Evolutionary conservation across 2,113 vertebrate genomes (phyloP).

Genomic region (Jaculus jaculus): DNA sequence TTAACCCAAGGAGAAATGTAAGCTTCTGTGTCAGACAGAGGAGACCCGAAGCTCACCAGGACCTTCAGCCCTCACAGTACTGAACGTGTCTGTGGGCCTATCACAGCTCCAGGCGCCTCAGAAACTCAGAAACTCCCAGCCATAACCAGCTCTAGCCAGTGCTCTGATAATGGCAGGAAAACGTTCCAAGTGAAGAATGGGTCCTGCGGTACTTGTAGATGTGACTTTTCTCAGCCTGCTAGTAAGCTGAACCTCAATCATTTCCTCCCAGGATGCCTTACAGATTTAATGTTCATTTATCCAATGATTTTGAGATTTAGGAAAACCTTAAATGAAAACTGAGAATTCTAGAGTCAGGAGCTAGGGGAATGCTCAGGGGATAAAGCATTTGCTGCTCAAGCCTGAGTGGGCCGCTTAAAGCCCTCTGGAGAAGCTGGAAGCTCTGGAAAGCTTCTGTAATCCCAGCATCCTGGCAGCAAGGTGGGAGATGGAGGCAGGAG

Average conservation of each 20-base stretch:
- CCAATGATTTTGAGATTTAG: neutral
- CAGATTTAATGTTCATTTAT: neutral
- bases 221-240: neutral
- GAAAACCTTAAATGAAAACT: neutral
- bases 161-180: neutral
- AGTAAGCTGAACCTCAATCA: neutral
- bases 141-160: neutral
- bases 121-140: slow-evolving; percentile 31
- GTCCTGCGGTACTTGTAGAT: neutral
- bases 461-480: no score
- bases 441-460: no score
- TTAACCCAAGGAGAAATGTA: slow-evolving; percentile 28
- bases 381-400: no score
- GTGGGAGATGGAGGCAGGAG: no score
- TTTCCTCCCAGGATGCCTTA: neutral
- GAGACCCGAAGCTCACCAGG: neutral
- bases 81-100: neutral
- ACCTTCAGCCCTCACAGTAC: neutral
- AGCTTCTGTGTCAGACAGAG: slow-evolving; percentile 24
- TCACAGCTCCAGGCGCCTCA: neutral
- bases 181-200: neutral
- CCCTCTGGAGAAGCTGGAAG: no score
- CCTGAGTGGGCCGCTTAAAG: no score
- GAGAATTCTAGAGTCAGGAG: neutral
- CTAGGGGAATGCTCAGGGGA: no score